Conservation (phyloP, 1,140 invertebrate species). For the Stegodyphus dumicola region DNA sequence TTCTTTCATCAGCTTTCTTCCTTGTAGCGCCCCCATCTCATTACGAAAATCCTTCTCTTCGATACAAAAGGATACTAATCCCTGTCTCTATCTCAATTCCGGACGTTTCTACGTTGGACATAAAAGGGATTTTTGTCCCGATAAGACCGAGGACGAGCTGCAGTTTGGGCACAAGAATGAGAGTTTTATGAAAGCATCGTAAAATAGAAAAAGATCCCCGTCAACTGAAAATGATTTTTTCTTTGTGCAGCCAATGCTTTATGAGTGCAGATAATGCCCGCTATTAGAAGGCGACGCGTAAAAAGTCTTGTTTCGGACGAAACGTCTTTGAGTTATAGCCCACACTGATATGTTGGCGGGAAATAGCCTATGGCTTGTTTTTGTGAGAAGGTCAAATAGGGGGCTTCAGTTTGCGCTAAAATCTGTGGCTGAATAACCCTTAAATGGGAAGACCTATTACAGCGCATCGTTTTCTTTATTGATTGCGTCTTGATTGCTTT, state of each 20-base stretch:
- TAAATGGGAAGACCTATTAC: no score
- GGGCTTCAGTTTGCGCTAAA: no score
- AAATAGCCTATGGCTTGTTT: no score
- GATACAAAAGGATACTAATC: no score
- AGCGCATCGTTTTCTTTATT: no score
- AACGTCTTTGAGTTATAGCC: slow-evolving; percentile 27
- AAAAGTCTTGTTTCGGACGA: slow-evolving; percentile 24
- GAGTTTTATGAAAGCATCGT: slow-evolving; percentile 40
- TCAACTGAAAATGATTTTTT: slow-evolving; percentile 29
- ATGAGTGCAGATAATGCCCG: slow-evolving; percentile 35
- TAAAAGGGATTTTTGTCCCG: background rate
- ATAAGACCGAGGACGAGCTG: background rate
- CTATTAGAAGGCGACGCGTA: slow-evolving; percentile 7
- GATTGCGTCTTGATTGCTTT: no score
- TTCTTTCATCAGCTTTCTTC: no score
- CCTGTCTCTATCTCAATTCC: no score
- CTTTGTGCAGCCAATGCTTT: slow-evolving; percentile 22
- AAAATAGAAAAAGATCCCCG: slow-evolving; percentile 19
- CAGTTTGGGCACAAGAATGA: background rate
- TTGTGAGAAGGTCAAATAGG: no score
- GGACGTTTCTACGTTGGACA: background rate
- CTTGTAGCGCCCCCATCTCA: no score
- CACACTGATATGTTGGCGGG: background rate
- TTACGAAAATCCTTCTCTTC: no score
- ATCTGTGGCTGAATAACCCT: no score